Evolutionary conservation across 2,113 vertebrate species (phyloP), one percentile per base, ranked within the genome.

Genomic region (Brienomyrus brachyistius): DNA sequence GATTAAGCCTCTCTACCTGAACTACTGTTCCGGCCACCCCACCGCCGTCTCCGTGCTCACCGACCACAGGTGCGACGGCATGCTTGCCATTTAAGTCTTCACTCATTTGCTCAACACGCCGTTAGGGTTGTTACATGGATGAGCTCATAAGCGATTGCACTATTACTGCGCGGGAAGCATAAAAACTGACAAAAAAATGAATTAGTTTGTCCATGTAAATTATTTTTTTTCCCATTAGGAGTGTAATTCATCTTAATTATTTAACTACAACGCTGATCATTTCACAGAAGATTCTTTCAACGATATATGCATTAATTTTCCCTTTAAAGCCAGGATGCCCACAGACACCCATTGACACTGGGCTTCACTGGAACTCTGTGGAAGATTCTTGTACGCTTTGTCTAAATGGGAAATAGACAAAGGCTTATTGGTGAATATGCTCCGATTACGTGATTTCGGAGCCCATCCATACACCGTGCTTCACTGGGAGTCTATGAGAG

Each of bases 21-120:
- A 96, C 0, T 99, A 99, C 94, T 99, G 98, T 54, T 97, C 96
- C 84, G 99, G 98, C 91, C 98, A 99, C 91, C 98, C 98, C 0
- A 97, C 96, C 0, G 98, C 98, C 2, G 98, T 99, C 90, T 96
- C 92, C 7, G 97, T 99, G 92, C 97, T 99, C 92, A 99, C 98
- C 0, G 97, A 99, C 43, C 98, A 98, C 96, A 98, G 98, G 98
- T 98, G 94, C 95, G 94, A 0, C 0, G 31, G 1, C 4, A 2
- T 74, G 52, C 17, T 84, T 43, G 3, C 1, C 0, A 3, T 43
- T 7, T 19, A 8, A 43, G 31, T 3, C 13, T 15, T 40, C 31
- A 19, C 31, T 19, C 31, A 6, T 77, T 77, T 15, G 0, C 31
- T 27, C 9, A 13, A 66, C n/a, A 4, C 10, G 1, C 19, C 52